Evolutionary conservation across 2,888 invertebrate genomes (phyloP).

Genomic region (Pandemis heparana): DNA sequence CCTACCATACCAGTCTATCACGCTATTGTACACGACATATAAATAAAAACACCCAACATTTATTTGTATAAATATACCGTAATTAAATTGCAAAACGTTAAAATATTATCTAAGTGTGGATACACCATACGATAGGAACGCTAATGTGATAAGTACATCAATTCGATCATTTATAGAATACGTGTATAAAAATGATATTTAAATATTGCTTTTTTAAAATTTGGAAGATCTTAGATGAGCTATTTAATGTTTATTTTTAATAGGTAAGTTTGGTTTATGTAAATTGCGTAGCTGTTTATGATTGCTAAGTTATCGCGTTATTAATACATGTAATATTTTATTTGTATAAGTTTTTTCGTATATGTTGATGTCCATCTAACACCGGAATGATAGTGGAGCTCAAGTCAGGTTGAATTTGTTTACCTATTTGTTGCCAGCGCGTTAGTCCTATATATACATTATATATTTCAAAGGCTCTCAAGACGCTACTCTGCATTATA

Average conservation of each 20-base stretch:
- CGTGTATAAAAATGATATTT: constrained; percentile 67
- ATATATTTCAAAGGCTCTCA: constrained; percentile 73
- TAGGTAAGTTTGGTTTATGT: not conserved
- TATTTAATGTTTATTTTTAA: not conserved
- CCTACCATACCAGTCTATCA: not conserved
- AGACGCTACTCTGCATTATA: constrained; percentile 78
- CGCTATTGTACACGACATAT: constrained; percentile 15
- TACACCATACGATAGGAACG: constrained; percentile 44
- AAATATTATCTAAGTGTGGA: constrained; percentile 14
- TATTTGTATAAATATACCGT: constrained; percentile 6
- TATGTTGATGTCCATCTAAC: constrained; percentile 48
- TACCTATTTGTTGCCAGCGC: constrained; percentile 67
- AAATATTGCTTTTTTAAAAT: constrained; percentile 72
- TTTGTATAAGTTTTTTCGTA: constrained; percentile 28
- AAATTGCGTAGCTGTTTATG: not conserved
- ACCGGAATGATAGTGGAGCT: constrained; percentile 55
- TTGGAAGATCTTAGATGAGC: constrained; percentile 63
- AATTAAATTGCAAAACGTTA: constrained; percentile 22
- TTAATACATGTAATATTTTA: not conserved
- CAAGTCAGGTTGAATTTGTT: constrained; percentile 34
- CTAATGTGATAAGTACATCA: constrained; percentile 51
- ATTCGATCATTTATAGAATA: constrained; percentile 51
- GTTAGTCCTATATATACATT: constrained; percentile 64
- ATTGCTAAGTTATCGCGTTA: not conserved
- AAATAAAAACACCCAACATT: constrained; percentile 27